Conservation (phyloP, 2,797 vertebrate genomes). For the Pipistrellus pipistrellus region DNA sequence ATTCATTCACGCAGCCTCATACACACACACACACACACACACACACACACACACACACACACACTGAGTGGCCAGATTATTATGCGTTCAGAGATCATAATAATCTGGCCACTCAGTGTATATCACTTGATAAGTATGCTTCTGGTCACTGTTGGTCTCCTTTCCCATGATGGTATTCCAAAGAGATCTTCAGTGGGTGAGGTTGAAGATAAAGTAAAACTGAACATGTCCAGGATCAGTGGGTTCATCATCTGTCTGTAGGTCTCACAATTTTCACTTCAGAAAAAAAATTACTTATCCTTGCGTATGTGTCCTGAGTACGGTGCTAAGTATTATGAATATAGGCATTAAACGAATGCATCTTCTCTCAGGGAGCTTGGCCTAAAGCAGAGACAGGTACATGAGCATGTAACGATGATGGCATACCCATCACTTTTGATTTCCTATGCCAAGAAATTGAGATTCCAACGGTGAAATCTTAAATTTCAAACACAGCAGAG, state of each 20-base stretch:
- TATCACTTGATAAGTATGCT: background rate
- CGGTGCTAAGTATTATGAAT: background rate
- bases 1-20: too few species aligned
- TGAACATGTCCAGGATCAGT: background rate
- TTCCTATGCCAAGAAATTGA: background rate
- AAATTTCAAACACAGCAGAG: background rate
- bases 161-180: background rate
- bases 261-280: background rate
- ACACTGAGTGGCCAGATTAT: too few species aligned
- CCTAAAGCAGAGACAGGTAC: background rate
- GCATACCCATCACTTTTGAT: background rate
- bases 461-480: too few species aligned
- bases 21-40: too few species aligned
- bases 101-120: too few species aligned
- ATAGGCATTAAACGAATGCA: background rate
- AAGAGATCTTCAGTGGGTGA: background rate
- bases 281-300: background rate
- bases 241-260: background rate
- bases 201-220: conserved; percentile 3
- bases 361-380: background rate
- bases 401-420: background rate
- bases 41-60: too few species aligned
- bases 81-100: too few species aligned
- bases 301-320: background rate
- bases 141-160: background rate